A percentile compares a stretch with the other conserved stretches of the same genome.
Conservation (phyloP, 2,888 invertebrate genomes). For the Urechis unicinctus region DNA sequence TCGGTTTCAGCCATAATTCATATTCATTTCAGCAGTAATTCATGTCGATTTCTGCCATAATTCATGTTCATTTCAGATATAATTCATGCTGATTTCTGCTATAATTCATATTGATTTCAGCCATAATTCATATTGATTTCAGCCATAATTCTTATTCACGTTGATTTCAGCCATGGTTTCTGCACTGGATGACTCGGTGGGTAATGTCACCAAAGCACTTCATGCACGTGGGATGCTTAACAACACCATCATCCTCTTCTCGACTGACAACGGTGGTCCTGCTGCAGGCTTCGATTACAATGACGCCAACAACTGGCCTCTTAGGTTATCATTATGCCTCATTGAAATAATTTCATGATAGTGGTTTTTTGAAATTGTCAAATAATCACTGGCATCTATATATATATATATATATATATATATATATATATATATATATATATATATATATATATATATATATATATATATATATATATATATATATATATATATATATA, state of each 20-base stretch:
- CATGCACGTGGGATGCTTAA: conserved; percentile 30
- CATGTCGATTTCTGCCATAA: no score
- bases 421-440: neutral
- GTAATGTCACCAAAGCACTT: conserved; percentile 31
- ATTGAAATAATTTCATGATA: neutral
- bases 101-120: no score
- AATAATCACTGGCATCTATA: neutral
- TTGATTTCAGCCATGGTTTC: conserved; percentile 62
- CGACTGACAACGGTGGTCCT: conserved; percentile 54
- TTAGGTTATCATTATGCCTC: conserved; percentile 46
- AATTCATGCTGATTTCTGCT: no score
- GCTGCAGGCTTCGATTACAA: conserved; percentile 66
- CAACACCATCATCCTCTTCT: conserved; percentile 43
- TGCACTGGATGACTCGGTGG: conserved; percentile 43
- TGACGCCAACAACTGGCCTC: conserved; percentile 61
- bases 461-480: neutral
- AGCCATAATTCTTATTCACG: neutral
- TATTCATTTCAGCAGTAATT: no score
- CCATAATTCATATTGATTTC: no score
- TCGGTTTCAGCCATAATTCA: no score
- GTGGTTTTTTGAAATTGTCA: neutral
- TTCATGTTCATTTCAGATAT: neutral
- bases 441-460: neutral
- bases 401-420: no score
- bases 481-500: no score